Evolutionary conservation across 2,888 invertebrate genomes (phyloP).

Genomic region (Operophtera brumata): DNA sequence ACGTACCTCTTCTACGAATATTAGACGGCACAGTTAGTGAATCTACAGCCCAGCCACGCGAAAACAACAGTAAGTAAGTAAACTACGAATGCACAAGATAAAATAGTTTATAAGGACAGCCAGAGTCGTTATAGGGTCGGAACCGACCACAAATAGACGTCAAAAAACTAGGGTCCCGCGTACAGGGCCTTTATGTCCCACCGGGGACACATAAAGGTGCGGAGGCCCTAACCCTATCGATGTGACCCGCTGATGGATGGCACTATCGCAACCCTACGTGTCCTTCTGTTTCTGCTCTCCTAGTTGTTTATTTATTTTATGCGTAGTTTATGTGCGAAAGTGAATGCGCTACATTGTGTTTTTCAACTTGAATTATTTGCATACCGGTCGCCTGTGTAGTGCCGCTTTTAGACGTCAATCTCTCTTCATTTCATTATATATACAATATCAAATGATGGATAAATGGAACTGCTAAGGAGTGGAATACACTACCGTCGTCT

Average conservation of each 20-base stretch:
- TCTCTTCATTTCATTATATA: constrained; percentile 14
- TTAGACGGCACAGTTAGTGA: neutral
- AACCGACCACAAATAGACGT: constrained; percentile 79
- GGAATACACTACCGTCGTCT: too few species aligned
- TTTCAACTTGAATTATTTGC: constrained; percentile 31
- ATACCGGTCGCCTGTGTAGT: constrained; percentile 15
- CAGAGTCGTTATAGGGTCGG: constrained; percentile 67
- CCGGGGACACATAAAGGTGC: constrained; percentile 79
- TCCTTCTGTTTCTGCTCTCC: constrained; percentile 65
- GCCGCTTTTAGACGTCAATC: constrained; percentile 3
- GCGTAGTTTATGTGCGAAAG: constrained; percentile 74
- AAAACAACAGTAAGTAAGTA: neutral
- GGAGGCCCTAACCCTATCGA: constrained; percentile 80
- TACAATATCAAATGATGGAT: neutral
- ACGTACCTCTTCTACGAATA: constrained; percentile 30
- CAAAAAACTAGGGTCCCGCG: constrained; percentile 75
- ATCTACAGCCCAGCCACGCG: neutral
- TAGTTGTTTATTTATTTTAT: constrained; percentile 74
- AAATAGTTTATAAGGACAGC: constrained; percentile 50
- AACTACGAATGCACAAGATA: constrained; percentile 14
- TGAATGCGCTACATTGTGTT: constrained; percentile 33
- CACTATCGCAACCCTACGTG: constrained; percentile 70
- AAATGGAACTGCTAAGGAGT: too few species aligned
- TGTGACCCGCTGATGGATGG: constrained; percentile 78
- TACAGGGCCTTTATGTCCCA: constrained; percentile 72